Conservation (phyloP, 2,888 invertebrate species). For the Troides helena region DNA sequence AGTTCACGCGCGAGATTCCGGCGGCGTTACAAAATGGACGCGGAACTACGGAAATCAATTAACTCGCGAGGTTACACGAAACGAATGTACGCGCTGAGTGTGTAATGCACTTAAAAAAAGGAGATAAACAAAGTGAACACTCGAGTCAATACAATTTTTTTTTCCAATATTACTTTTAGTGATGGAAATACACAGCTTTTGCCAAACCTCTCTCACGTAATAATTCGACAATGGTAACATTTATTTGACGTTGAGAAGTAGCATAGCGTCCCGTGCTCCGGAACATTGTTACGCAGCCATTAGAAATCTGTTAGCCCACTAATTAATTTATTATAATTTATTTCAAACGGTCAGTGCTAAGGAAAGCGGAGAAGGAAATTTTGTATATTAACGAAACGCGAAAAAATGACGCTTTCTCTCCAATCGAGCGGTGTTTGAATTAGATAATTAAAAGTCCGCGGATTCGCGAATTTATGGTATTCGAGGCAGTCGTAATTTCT, state of each 20-base stretch:
- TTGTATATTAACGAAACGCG: neutral
- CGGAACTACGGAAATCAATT: conserved; percentile 27
- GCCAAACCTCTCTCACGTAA: too few relatives aligned
- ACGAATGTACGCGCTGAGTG: conserved; percentile 3
- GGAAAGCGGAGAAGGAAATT: conserved; percentile 3
- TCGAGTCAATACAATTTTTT: neutral
- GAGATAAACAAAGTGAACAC: neutral
- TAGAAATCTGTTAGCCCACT: conserved; percentile 13
- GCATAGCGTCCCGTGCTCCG: neutral
- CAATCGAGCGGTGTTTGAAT: neutral
- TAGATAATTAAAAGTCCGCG: conserved; percentile 1
- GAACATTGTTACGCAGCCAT: conserved; percentile 3
- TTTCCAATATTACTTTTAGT: too few relatives aligned
- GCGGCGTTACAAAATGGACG: conserved; percentile 14
- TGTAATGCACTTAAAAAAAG: conserved; percentile 5
- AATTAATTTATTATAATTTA: conserved; percentile 13
- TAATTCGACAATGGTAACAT: too few relatives aligned
- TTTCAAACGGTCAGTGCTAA: conserved; percentile 1
- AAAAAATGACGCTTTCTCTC: conserved; percentile 18
- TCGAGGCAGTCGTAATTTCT: conserved; percentile 14
- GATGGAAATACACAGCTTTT: too few relatives aligned
- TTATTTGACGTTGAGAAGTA: too few relatives aligned
- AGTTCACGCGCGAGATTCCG: neutral
- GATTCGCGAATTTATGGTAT: conserved; percentile 6
- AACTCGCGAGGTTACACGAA: conserved; percentile 12